Percentiles rank a stretch among this genome's conserved stretches.
Evolutionary conservation across 2,113 vertebrate species (phyloP).

Genomic region (Aplodontia rufa): DNA sequence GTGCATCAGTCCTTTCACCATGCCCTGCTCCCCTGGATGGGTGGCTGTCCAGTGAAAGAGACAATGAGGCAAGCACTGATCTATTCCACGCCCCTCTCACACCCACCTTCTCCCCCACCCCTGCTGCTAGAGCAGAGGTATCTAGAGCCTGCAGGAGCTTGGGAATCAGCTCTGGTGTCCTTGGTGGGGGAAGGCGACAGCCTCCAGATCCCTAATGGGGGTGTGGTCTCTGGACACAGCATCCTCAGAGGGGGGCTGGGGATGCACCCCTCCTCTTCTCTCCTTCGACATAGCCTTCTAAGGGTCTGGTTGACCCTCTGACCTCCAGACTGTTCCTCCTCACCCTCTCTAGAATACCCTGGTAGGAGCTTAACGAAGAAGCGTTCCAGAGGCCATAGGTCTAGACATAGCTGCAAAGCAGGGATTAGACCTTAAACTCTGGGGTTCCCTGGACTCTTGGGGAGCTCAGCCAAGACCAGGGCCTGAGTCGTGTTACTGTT

Average conservation of each 20-base stretch:
- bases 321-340: slow-evolving; percentile 48
- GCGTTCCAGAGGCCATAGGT: not conserved
- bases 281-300: not conserved
- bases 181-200: not conserved
- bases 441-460: not conserved
- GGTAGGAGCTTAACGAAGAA: not conserved
- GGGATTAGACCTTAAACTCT: not conserved
- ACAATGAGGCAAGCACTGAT: not conserved
- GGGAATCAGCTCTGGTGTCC: slow-evolving; percentile 22
- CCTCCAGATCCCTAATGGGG: not conserved
- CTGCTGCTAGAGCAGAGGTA: not conserved
- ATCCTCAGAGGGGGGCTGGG: not conserved
- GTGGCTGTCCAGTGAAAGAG: not conserved
- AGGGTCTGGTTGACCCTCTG: slow-evolving; percentile 49
- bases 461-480: slow-evolving; percentile 47
- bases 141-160: not conserved
- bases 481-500: slow-evolving; percentile 28
- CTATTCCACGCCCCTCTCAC: not conserved
- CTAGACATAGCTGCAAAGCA: not conserved
- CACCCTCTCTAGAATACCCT: not conserved
- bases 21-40: not conserved
- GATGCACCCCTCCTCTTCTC: not conserved
- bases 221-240: slow-evolving; percentile 48
- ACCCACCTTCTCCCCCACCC: not conserved
- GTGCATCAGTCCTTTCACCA: not conserved